Evolutionary conservation across 1,140 invertebrate species (phyloP), one percentile per base, ranked within the genome.

Genomic region (Anoplolepis gracilipes): DNA sequence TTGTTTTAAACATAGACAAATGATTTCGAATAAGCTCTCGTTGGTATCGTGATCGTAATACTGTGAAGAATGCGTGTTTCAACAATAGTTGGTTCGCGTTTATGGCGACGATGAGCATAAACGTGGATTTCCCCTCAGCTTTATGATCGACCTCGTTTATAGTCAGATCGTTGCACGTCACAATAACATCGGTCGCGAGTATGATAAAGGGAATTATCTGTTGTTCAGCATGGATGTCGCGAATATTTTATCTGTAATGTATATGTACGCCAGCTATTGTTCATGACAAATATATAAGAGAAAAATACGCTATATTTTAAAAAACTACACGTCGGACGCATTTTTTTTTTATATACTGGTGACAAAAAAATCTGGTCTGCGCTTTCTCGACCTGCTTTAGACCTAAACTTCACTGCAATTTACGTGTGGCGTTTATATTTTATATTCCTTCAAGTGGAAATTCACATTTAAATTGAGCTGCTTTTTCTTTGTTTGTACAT

Each of bases 261-360:
- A 78, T 46, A 30, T 16, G 25, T 28, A 7, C 19, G 39, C 10
- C 5, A n/a, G 4, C 28, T 7, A 36, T 22, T 22, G 22, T 55
- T 25, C 22, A 46, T 55, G 64, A 70, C 69, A 28, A 69, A 79
- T 79, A 79, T 79, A 49, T 16, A 39, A 69, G 28, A 64, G 22
- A 65, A 78, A 33, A 78, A 42, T 39, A 39, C 8, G 16, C 2
- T 8, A 19, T 65, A 42, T 36, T 8, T 73, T 55, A 73, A 30
- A 36, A 64, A 65, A 22, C 1, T 49, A 5, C 39, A 16, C 16
- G 8, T 19, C 8, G 57, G 19, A 36, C 16, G 57, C 10, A 33
- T 62, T 28, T 33, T 59, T 46, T 36, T 53, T 53, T 30, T 36
- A 36, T 55, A n/a, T 69, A 22, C 36, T 5, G 30, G 39, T 19